Base-by-base conservation (phyloP, 2,797 vertebrate species). In the Brachymystax lenok region DNA sequence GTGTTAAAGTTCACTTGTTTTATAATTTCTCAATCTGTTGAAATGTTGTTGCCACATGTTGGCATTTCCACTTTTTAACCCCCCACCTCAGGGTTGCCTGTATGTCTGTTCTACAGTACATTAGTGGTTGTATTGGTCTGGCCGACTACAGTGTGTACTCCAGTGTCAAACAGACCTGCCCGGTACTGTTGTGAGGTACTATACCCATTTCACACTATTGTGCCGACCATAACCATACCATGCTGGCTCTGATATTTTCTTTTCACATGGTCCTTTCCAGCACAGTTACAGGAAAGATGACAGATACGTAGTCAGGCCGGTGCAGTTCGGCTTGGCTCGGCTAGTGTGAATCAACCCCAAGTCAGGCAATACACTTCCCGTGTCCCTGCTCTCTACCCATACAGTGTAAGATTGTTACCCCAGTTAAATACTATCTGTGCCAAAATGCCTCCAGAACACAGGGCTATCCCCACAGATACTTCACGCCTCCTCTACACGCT, bases 361-460 rank as follows among this genome's bases (percentile, higher is more conserved):
- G 40, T 13, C 40, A 46, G 40, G 40, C 10, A 13, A 46, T 3
- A 46, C 40, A 46, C 33, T 69, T 61, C 35, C 52, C 51, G 12
- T 46, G 40, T 51, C 63, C 82, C 56, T 81, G 78, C 71, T 50
- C 71, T 3, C 46, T 40, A 24, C n/a, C n/a, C 56, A 73, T 63
- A 30, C 30, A 73, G 40, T 63, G 28, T 78, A 78, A 79, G 78
- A 82, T 64, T 85, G 77, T 35, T 35, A 35, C 35, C 35, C 35
- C 35, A 35, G 35, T 35, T 35, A 35, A 35, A 35, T 35, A 35
- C 5, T 1, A 35, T 75, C 73, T 72, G 77, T 79, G 77, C 81
- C 78, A 77, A 72, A 74, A 76, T 87, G 77, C 84, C 79, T 89
- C 76, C 70, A 74, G 35, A 71, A 59, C 77, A 84, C 82, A 84